These are phyloP conservation scores for Elephas maximus DNA, from an alignment of 2,113 vertebrate species.

Conservation along the genomic window DNA sequence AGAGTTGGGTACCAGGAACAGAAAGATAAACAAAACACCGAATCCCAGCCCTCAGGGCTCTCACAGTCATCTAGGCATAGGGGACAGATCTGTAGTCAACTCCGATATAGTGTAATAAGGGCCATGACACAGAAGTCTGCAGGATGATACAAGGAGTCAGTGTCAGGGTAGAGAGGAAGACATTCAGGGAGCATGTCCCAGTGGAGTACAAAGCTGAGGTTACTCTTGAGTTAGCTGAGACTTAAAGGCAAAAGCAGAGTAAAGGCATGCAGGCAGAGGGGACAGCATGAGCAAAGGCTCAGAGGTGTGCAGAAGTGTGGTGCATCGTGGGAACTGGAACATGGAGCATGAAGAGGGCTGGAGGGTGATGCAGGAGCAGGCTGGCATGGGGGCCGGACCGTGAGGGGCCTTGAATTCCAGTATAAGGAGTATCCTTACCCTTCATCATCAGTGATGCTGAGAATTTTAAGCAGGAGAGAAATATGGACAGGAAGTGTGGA, in stretches of 20 bases:
- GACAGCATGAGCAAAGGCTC: not conserved
- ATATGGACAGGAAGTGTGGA: not conserved
- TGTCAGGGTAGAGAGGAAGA: not conserved
- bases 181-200: not conserved
- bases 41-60: not conserved
- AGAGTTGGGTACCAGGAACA: not conserved
- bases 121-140: not conserved
- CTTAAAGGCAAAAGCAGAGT: not conserved
- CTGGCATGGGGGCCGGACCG: not conserved
- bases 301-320: not conserved
- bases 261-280: not conserved
- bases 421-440: not conserved
- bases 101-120: not conserved
- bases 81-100: not conserved
- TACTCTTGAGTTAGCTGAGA: not conserved
- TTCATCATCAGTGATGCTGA: not conserved
- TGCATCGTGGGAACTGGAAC: not conserved
- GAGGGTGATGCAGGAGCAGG: not conserved
- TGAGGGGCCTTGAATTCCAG: fast-evolving
- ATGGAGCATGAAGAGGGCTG: not conserved
- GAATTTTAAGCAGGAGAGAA: not conserved
- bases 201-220: not conserved
- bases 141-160: not conserved
- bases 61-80: not conserved
- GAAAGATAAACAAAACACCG: not conserved